Conservation (phyloP, 2,888 invertebrate species). For the Apantesis nais region DNA sequence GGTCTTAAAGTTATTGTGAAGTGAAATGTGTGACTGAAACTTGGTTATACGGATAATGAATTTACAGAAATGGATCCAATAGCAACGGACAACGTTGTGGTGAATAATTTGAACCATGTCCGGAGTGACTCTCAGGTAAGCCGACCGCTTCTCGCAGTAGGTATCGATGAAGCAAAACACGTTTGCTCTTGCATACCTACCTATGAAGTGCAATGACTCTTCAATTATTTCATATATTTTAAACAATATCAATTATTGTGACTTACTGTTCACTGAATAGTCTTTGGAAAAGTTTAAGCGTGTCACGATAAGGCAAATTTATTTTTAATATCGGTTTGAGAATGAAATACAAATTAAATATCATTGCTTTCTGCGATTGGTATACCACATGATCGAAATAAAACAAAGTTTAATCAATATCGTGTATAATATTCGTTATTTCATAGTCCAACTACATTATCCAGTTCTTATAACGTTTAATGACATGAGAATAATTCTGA, state of each 20-base stretch:
- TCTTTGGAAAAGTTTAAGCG: not conserved
- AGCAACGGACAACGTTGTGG: constrained; percentile 80
- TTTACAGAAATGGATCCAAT: constrained; percentile 77
- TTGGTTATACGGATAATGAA: constrained; percentile 66
- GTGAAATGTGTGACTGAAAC: constrained; percentile 60
- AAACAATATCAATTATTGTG: constrained; percentile 27
- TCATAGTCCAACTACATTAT: not conserved
- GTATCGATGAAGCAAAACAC: constrained; percentile 77
- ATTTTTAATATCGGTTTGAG: not conserved
- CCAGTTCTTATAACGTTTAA: not conserved
- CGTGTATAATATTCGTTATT: not conserved
- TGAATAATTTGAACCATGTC: constrained; percentile 83
- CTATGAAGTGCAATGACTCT: constrained; percentile 81
- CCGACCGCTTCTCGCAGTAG: constrained; percentile 57
- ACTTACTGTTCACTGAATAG: constrained; percentile 3
- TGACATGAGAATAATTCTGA: constrained; percentile 16
- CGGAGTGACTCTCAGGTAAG: constrained; percentile 84
- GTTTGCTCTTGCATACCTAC: constrained; percentile 77
- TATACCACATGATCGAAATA: not conserved
- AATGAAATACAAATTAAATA: not conserved
- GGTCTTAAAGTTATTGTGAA: constrained; percentile 30
- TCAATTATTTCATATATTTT: constrained; percentile 56
- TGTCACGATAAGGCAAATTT: not conserved
- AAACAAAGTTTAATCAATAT: not conserved
- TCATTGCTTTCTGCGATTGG: not conserved